A percentile compares a stretch with the other conserved stretches of the same genome.
phyloP scores from a whole-genome alignment of 2,797 vertebrate genomes.

The Apogon hyalosoma region DNA sequence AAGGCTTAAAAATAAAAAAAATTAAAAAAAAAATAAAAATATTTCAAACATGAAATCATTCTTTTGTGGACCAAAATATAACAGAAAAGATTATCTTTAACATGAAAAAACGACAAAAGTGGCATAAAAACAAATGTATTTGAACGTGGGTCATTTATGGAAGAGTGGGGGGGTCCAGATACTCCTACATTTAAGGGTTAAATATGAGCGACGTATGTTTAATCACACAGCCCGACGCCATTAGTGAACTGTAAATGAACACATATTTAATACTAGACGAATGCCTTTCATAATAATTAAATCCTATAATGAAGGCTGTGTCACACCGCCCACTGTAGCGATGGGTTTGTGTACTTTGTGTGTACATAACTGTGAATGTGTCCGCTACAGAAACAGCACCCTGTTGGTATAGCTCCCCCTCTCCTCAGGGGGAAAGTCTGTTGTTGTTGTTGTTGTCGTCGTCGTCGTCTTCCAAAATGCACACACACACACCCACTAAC shows the following conservation, averaged over 20 bases:
- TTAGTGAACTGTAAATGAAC: constrained; percentile 43
- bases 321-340: constrained; percentile 67
- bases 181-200: too few species aligned
- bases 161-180: too few species aligned
- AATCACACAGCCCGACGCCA: constrained; percentile 3
- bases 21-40: too few species aligned
- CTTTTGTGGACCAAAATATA: too few species aligned
- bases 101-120: too few species aligned
- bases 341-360: constrained; percentile 55
- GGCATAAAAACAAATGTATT: too few species aligned
- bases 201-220: neutral
- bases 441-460: too few species aligned
- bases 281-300: constrained; percentile 59
- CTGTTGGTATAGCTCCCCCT: constrained; percentile 67
- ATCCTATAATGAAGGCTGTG: constrained; percentile 55
- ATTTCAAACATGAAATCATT: too few species aligned
- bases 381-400: constrained; percentile 53
- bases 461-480: constrained; percentile 55
- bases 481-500: constrained; percentile 50
- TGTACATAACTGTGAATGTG: constrained; percentile 44
- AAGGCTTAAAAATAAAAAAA: too few species aligned
- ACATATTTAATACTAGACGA: constrained; percentile 32
- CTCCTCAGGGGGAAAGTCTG: constrained; percentile 73
- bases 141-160: neutral
- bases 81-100: too few species aligned